Conservation (phyloP, 2,888 invertebrate genomes). For the Pachymerium ferrugineum region DNA sequence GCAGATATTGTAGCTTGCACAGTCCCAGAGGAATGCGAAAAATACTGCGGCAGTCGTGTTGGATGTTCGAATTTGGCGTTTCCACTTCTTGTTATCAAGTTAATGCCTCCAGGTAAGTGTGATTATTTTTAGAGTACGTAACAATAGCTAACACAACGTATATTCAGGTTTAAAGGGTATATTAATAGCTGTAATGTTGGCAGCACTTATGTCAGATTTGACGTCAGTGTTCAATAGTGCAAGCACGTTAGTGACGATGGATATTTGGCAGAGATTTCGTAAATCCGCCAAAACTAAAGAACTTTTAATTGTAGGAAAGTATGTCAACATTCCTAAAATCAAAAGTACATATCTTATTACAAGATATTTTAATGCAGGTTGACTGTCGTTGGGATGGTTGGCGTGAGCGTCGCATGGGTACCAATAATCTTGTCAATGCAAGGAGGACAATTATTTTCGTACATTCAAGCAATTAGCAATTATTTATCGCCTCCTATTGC, state of each 20-base stretch:
- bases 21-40: conserved; percentile 49
- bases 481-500: conserved; percentile 50
- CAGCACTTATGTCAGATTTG: conserved; percentile 54
- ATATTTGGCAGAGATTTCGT: conserved; percentile 51
- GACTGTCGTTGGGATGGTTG: conserved; percentile 45
- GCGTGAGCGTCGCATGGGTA: conserved; percentile 48
- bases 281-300: conserved; percentile 47
- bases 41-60: conserved; percentile 48
- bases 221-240: conserved; percentile 56
- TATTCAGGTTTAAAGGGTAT: conserved; percentile 46
- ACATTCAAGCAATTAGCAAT: conserved; percentile 47
- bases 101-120: no score
- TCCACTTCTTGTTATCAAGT: no score
- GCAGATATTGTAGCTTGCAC: conserved; percentile 51
- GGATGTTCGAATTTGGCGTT: conserved; percentile 55
- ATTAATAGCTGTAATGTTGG: conserved; percentile 53
- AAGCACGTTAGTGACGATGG: conserved; percentile 54
- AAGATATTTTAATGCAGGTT: no score
- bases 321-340: no score
- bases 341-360: no score
- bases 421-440: conserved; percentile 49
- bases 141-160: no score
- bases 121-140: no score
- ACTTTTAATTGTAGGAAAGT: conserved; percentile 52
- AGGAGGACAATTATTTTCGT: conserved; percentile 48